These are phyloP conservation scores for Tetramorium parvispinum DNA, from an alignment of 1,140 invertebrate species.

Conservation along the genomic window DNA sequence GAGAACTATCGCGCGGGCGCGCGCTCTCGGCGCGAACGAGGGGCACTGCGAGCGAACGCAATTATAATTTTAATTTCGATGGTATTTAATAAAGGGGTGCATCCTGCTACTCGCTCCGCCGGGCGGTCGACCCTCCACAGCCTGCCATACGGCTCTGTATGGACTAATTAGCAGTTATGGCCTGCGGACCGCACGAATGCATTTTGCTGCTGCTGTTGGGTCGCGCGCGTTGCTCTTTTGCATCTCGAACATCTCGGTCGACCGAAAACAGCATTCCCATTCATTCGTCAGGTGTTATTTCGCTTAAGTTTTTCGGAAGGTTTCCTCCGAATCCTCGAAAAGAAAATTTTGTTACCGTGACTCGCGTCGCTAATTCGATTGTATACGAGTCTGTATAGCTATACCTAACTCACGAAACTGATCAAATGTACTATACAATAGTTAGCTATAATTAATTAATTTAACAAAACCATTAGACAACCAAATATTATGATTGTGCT, in stretches of 20 bases:
- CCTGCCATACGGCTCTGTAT: constrained; percentile 74
- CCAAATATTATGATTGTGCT: too few species aligned
- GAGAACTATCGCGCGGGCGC: constrained; percentile 72
- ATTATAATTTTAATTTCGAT: constrained; percentile 87
- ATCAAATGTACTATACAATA: too few species aligned
- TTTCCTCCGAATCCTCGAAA: neutral
- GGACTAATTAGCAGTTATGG: constrained; percentile 85
- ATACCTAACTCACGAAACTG: too few species aligned
- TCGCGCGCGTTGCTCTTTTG: constrained; percentile 67
- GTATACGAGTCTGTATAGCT: neutral
- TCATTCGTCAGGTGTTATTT: neutral
- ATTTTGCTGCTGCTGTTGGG: constrained; percentile 64
- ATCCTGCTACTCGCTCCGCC: constrained; percentile 73
- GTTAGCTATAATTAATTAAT: too few species aligned
- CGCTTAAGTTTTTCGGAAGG: neutral
- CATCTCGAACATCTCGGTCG: constrained; percentile 52
- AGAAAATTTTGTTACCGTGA: neutral
- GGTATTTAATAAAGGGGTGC: constrained; percentile 85
- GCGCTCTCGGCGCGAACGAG: constrained; percentile 58
- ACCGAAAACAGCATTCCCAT: neutral
- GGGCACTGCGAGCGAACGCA: constrained; percentile 82
- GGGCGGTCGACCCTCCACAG: constrained; percentile 69
- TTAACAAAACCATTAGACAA: too few species aligned
- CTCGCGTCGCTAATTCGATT: neutral
- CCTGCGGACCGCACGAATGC: constrained; percentile 80